Percentiles rank a stretch among this genome's conserved stretches.
Evolutionary conservation across 2,888 invertebrate genomes (phyloP).

Genomic region (Eupithecia inturbata): DNA sequence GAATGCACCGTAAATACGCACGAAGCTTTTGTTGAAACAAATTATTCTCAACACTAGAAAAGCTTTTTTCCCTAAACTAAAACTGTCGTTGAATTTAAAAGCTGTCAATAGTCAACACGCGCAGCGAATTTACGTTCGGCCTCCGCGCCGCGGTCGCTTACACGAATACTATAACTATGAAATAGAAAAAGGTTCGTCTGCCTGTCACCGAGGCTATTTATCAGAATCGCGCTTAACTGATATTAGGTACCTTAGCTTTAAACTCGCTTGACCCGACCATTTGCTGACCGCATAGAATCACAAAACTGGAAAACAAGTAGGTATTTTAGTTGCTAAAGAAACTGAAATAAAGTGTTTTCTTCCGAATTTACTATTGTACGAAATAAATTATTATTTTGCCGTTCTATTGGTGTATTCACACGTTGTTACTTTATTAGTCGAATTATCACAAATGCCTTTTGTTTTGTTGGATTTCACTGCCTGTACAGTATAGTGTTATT

Average conservation of each 20-base stretch:
- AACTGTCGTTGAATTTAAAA: slow-evolving; percentile 2
- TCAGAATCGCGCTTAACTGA: slow-evolving; percentile 21
- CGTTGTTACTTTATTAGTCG: background rate
- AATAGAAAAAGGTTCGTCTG: slow-evolving; percentile 24
- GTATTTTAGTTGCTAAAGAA: background rate
- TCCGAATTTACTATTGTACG: background rate
- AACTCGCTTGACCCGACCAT: slow-evolving; percentile 6
- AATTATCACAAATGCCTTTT: background rate
- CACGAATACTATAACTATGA: slow-evolving; percentile 13
- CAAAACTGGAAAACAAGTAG: background rate
- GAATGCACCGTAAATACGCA: background rate
- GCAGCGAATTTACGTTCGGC: background rate
- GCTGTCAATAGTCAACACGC: slow-evolving; percentile 9
- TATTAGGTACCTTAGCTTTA: background rate
- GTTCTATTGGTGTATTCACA: background rate
- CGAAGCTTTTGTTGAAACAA: background rate
- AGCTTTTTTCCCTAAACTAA: background rate
- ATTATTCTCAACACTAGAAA: background rate
- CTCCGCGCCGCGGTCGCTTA: background rate
- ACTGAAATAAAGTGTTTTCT: background rate
- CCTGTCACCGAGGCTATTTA: slow-evolving; percentile 24
- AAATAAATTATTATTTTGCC: background rate
- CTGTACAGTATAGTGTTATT: too few relatives aligned
- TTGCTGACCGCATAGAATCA: background rate
- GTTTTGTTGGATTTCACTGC: background rate